phyloP scores from a whole-genome alignment of 2,797 vertebrate genomes.

The Phrynocephalus vlangalii region DNA sequence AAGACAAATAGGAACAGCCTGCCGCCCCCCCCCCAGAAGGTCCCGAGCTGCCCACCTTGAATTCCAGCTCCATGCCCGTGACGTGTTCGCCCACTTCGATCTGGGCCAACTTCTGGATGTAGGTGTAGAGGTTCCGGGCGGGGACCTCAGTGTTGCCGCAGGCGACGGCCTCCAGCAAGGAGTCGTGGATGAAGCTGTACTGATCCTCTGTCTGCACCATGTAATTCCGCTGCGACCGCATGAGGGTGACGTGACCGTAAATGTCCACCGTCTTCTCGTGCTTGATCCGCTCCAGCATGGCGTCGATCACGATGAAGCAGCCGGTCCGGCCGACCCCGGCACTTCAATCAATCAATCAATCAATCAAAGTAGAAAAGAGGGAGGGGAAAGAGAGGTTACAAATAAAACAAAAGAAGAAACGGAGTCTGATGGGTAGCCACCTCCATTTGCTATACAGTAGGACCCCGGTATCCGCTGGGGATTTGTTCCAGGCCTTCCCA shows the following conservation, averaged over 20 bases:
- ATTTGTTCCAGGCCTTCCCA: too few species aligned
- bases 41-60: conserved; percentile 85
- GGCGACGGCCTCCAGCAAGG: conserved; percentile 95
- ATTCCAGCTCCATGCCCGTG: conserved; percentile 98
- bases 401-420: too few species aligned
- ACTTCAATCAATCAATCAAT: conserved; percentile 67
- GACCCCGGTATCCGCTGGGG: too few species aligned
- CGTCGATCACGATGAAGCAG: conserved; percentile 98
- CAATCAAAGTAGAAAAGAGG: too few species aligned
- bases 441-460: too few species aligned
- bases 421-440: too few species aligned
- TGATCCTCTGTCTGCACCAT: conserved; percentile 99
- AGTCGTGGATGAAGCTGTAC: conserved; percentile 99
- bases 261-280: conserved; percentile 98
- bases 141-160: conserved; percentile 97
- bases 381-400: too few species aligned
- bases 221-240: conserved; percentile 97
- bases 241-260: conserved; percentile 96
- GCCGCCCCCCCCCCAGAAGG: too few species aligned
- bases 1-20: too few species aligned
- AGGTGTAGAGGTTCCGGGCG: conserved; percentile 92
- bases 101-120: conserved; percentile 97
- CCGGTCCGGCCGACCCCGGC: conserved; percentile 95
- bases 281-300: conserved; percentile 97
- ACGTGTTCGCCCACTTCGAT: conserved; percentile 94